A percentile compares a stretch with the other conserved stretches of the same genome.
phyloP scores from a whole-genome alignment of 2,888 invertebrate species.

The Trichopria drosophilae region DNA sequence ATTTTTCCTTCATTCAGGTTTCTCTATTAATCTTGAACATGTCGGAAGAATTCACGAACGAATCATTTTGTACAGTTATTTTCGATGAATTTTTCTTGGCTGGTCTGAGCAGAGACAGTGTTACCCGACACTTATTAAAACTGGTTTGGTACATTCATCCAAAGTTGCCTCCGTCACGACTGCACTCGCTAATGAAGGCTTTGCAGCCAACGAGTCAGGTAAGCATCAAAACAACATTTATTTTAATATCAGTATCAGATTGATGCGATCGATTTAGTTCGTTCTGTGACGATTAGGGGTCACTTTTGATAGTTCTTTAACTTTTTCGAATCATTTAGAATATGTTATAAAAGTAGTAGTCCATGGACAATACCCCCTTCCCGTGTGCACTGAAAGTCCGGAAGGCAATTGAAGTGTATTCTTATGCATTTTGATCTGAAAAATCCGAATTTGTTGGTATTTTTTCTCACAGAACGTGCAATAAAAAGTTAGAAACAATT shows the following conservation, averaged over 20 bases:
- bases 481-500: too few relatives aligned
- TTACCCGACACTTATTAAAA: conserved; percentile 86
- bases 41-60: conserved; percentile 89
- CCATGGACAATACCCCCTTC: too few relatives aligned
- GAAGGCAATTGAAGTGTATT: too few relatives aligned
- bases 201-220: conserved; percentile 66
- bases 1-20: conserved; percentile 58
- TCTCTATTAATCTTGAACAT: conserved; percentile 78
- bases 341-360: too few relatives aligned
- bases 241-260: conserved; percentile 7
- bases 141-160: conserved; percentile 88
- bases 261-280: background rate
- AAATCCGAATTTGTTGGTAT: too few relatives aligned
- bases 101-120: conserved; percentile 85
- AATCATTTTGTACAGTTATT: conserved; percentile 92
- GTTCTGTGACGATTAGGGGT: background rate
- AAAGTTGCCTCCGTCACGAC: conserved; percentile 76
- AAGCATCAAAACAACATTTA: conserved; percentile 35
- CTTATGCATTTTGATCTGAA: too few relatives aligned
- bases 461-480: too few relatives aligned
- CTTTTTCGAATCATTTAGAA: too few relatives aligned
- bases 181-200: conserved; percentile 80
- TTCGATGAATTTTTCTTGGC: conserved; percentile 96
- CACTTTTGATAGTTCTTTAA: background rate
- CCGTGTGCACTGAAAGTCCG: too few relatives aligned